Base-by-base conservation (phyloP, 2,888 invertebrate species). In the Adineta ricciae region DNA sequence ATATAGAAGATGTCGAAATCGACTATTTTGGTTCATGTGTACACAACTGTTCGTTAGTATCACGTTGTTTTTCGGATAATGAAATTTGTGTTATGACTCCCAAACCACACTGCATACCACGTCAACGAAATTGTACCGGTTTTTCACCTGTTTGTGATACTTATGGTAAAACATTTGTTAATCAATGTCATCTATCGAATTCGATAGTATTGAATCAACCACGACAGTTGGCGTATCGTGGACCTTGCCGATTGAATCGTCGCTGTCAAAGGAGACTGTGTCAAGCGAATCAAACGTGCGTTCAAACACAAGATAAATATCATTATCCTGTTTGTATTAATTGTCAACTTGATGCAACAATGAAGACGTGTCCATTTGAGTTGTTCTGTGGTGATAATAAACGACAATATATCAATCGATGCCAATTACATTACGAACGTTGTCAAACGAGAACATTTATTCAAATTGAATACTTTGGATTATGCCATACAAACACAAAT, bases 111-210 rank as follows among this genome's bases (percentile, higher is more conserved):
- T 78, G 78, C n/a, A n/a, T 41, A 14, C 19, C 41, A 5, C 38
- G 78, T n/a, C 78, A 41, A n/a, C 24, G 38, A 41, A 78, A 78
- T 41, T 78, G 78, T 78, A 41, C 41, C n/a, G 78, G 78, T n/a
- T 78, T 78, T 78, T 78, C 78, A n/a, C 78, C 78, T n/a, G 78
- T 78, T 11, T 78, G 78, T n/a, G 78, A 78, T n/a, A 41, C 41
- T 41, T 38, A 78, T 41, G 78, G 78, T 41, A 78, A 78, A 41
- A 78, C 41, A n/a, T 78, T 78, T 78, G 41, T 78, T 24, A 78
- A 78, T 41, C 41, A 24, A n/a, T 78, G 78, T 41, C 78, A 78
- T 41, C 24, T 78, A 41, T 78, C 38, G 7, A 41, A 78, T 78
- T 78, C 78, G 9, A 3, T 41, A 41, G 8, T 41, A 78, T 38